Evolutionary conservation across 64 coral and sea anemone genomes (phyloP), one percentile per base, ranked within the genome.

Genomic region (Hydrozoanthus tunicans): DNA sequence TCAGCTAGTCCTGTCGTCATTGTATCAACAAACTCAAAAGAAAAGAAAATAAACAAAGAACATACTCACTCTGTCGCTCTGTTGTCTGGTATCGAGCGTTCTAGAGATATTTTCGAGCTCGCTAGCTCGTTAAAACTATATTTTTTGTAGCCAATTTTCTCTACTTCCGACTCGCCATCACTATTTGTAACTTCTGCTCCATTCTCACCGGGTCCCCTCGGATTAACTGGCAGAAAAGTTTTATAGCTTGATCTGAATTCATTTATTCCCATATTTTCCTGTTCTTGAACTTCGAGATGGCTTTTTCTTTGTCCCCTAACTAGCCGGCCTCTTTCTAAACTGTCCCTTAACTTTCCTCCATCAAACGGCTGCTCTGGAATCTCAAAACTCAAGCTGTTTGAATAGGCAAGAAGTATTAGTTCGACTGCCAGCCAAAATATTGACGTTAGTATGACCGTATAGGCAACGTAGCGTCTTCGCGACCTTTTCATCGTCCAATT

Each of bases 41-140:
- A 57, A 85, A 84, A 55, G 20, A 84, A 73, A 74, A 61, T 86
- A 61, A 92, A 73, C 57, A 77, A 79, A 26, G 83, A 67, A 67
- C 54, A 83, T 65, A 97, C 97, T 96, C 91, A 99, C 97, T 89
- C 59, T 69, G 59, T 3, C 20, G 92, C 84, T 65, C 97, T 84
- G 88, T 99, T 99, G 79, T 99, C 97, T 4, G 97, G 97, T 65
- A 99, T 99, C 8, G 77, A 73, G 69, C 97, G 81, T 24, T 93
- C 78, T 51, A 96, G 52, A n/a, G 94, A 93, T 23, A 95, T 93
- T 81, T 99, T 99, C 6, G 94, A 89, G 59, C 97, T 99, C 54
- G 89, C 94, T 15, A 99, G 23, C 86, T 96, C 94, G 14, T 99
- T 99, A 72, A 99, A 99, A 78, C 93, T 93, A 51, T 95, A 96